A percentile compares a stretch with the other conserved stretches of the same genome.
phyloP scores from a whole-genome alignment of 2,888 invertebrate genomes.

The Piscicola geometra region DNA sequence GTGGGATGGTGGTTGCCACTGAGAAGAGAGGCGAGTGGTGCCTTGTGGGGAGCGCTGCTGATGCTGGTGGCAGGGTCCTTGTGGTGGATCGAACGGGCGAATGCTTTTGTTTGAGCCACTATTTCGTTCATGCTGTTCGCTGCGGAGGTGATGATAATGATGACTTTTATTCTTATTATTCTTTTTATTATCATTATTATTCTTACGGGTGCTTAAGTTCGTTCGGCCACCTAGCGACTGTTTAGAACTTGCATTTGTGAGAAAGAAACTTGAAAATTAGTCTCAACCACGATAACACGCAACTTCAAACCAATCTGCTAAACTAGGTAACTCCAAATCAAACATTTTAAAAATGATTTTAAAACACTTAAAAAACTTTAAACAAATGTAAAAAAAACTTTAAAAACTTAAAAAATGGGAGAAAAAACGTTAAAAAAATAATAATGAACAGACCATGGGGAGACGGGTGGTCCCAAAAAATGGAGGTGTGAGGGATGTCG shows the following conservation, averaged over 20 bases:
- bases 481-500: constrained; percentile 3
- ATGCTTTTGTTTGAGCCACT: constrained; percentile 34
- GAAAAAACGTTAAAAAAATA: background rate
- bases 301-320: too few species aligned
- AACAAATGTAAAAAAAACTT: background rate
- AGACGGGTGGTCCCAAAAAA: constrained; percentile 30
- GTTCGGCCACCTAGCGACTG: background rate
- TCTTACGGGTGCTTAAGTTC: background rate
- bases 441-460: constrained; percentile 18
- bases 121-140: constrained; percentile 33
- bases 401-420: background rate
- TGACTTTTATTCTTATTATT: too few species aligned
- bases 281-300: too few species aligned
- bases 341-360: too few species aligned
- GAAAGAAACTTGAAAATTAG: too few species aligned
- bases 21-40: constrained; percentile 13
- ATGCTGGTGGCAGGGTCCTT: background rate
- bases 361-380: background rate
- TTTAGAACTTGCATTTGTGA: background rate
- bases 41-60: background rate
- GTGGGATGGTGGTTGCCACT: constrained; percentile 1
- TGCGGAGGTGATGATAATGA: too few species aligned
- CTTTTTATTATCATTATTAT: too few species aligned
- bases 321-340: too few species aligned
- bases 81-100: constrained; percentile 29